Base-by-base conservation (phyloP, 2,113 vertebrate species). In the Furnarius figulus region DNA sequence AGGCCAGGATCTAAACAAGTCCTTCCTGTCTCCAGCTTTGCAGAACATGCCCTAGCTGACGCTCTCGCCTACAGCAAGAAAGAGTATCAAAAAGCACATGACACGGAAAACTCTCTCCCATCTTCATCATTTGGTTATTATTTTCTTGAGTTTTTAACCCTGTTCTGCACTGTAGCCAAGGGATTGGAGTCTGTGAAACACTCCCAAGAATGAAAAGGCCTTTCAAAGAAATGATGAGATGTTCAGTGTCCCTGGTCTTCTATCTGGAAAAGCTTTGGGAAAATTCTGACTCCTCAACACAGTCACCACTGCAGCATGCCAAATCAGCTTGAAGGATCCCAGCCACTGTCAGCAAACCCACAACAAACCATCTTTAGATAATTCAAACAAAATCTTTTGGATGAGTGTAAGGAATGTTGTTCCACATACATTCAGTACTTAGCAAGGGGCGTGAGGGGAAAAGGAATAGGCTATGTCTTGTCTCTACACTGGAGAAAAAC, bases 311-410 rank as follows among this genome's bases (percentile, higher is more conserved):
- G 89, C 52, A 89, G 85, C 90, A 95, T 58, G 91, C 89, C 84
- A 93, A 85, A 76, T 58, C 59, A 75, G 63, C 71, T 88, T 88
- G 65, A 95, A 87, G 88, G 24, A 95, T 78, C 90, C 94, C 89
- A 95, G 93, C 67, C 94, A 91, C 81, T 75, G 81, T 72, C 90
- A 91, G 80, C 70, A 94, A 97, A 96, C 77, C 89, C 85, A 86
- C 82, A 85, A 93, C 59, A 81, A 93, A 50, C 27, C 30, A 65
- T 40, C 75, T 73, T 65, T 40, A 95, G 65, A 95, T 72, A 81
- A 90, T 81, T 89, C 71, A 95, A 95, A 93, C 74, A 72, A 88
- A 96, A 80, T 66, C 11, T 68, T 87, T 80, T 75, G 63, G 80
- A 89, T 49, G 79, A 78, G 39, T 49, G 37, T n/a, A 92, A 89